Percentiles rank a stretch among this genome's conserved stretches.
phyloP scores from a whole-genome alignment of 2,797 vertebrate species.

The Acipenser ruthenus region DNA sequence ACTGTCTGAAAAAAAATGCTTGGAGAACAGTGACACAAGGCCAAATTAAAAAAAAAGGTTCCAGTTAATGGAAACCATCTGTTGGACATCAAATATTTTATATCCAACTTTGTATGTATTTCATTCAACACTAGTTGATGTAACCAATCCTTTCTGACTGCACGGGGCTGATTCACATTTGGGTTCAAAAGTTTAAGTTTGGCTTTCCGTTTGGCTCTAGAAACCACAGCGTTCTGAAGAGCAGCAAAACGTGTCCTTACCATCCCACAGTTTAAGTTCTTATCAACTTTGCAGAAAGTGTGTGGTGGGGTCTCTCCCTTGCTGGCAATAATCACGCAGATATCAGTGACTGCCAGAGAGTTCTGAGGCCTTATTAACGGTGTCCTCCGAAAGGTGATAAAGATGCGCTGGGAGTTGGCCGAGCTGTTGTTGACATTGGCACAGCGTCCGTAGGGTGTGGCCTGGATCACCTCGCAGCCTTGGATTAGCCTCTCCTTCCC shows the following conservation, averaged over 20 bases:
- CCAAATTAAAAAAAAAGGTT: too few species aligned
- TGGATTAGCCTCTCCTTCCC: conserved; percentile 87
- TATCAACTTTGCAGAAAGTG: conserved; percentile 95
- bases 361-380: conserved; percentile 76
- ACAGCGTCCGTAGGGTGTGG: conserved; percentile 91
- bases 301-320: conserved; percentile 95
- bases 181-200: too few species aligned
- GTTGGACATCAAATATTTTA: too few species aligned
- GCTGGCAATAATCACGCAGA: conserved; percentile 89
- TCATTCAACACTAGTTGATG: too few species aligned
- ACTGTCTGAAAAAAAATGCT: too few species aligned
- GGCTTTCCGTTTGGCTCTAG: too few species aligned
- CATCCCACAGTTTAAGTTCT: conserved; percentile 97
- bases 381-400: conserved; percentile 84
- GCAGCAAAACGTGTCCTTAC: conserved; percentile 46
- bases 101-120: too few species aligned
- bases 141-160: too few species aligned
- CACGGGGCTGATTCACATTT: too few species aligned
- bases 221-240: too few species aligned
- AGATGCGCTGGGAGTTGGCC: conserved; percentile 84
- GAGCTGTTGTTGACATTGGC: conserved; percentile 99
- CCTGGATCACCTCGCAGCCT: conserved; percentile 89
- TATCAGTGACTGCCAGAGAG: conserved; percentile 89
- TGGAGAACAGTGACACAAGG: too few species aligned
- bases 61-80: too few species aligned